A percentile compares a stretch with the other conserved stretches of the same genome.
These are phyloP conservation scores for Callospermophilus lateralis DNA, from an alignment of 2,113 vertebrate genomes.

Conservation along the genomic window DNA sequence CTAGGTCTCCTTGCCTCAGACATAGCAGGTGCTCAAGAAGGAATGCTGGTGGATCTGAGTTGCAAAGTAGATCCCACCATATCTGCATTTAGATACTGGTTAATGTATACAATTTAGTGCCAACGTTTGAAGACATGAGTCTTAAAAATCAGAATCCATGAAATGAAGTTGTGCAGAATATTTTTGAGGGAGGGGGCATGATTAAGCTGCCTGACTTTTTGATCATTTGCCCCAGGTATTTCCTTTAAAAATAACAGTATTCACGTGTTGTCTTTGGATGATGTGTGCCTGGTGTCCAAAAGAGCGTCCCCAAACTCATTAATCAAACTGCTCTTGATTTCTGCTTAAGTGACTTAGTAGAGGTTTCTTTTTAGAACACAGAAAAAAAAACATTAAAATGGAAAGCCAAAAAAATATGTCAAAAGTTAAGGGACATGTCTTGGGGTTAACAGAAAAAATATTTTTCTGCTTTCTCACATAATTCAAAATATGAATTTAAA, in stretches of 20 bases:
- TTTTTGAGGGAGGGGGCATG: not conserved
- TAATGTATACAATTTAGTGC: not conserved
- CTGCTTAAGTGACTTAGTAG: conserved; percentile 2
- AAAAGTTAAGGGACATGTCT: conserved; percentile 41
- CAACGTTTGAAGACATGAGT: not conserved
- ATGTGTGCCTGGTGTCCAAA: not conserved
- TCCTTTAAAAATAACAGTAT: not conserved
- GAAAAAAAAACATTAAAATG: not conserved
- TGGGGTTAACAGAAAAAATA: conserved; percentile 3
- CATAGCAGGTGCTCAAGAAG: not conserved
- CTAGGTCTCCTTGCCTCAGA: not conserved
- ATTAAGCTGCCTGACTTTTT: conserved; percentile 6
- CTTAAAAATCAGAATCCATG: not conserved
- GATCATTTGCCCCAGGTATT: not conserved
- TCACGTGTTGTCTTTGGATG: not conserved
- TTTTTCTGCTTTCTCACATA: not conserved
- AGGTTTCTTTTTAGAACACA: conserved; percentile 53
- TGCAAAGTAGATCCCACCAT: not conserved
- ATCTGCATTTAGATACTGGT: not conserved
- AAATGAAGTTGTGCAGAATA: not conserved
- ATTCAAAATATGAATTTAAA: conserved; percentile 27
- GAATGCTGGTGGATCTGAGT: not conserved
- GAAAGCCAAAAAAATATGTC: not conserved
- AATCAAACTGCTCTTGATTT: conserved; percentile 54
- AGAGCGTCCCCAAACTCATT: not conserved